Percentiles rank a stretch among this genome's conserved stretches.
phyloP scores from a whole-genome alignment of 2,113 vertebrate species.

The Pachyramphus minor region DNA sequence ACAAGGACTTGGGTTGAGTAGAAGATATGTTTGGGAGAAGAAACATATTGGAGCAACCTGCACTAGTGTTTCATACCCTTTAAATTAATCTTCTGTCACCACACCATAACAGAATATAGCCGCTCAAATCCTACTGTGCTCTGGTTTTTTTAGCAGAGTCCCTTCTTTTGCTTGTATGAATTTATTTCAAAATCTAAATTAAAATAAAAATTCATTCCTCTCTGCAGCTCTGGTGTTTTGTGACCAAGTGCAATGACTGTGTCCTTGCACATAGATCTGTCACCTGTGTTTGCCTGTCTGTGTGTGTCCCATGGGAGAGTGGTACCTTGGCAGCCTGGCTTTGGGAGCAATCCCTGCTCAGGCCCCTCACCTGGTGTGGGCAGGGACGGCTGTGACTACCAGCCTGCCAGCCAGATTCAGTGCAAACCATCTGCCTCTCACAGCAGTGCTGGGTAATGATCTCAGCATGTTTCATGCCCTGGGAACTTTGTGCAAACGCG shows the following conservation, averaged over 20 bases:
- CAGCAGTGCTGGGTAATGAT: background rate
- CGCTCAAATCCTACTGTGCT: background rate
- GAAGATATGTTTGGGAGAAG: background rate
- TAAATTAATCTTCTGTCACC: background rate
- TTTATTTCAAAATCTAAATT: background rate
- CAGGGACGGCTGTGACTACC: background rate
- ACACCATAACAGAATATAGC: background rate
- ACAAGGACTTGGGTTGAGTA: background rate
- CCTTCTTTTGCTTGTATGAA: background rate
- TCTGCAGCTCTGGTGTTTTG: background rate
- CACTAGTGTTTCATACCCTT: background rate
- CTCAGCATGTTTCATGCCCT: background rate
- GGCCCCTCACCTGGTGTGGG: background rate
- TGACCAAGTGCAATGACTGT: background rate
- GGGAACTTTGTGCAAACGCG: background rate
- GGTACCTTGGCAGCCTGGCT: background rate
- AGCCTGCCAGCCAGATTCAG: background rate
- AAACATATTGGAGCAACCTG: background rate
- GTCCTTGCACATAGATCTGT: background rate
- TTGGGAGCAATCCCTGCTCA: background rate
- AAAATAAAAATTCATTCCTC: background rate
- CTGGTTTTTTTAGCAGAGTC: background rate
- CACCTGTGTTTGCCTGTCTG: accelerated
- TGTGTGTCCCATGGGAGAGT: accelerated
- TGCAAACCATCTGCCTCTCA: background rate